Evolutionary conservation across 2,888 invertebrate genomes (phyloP).

Genomic region (Pharmacophagus antenor): DNA sequence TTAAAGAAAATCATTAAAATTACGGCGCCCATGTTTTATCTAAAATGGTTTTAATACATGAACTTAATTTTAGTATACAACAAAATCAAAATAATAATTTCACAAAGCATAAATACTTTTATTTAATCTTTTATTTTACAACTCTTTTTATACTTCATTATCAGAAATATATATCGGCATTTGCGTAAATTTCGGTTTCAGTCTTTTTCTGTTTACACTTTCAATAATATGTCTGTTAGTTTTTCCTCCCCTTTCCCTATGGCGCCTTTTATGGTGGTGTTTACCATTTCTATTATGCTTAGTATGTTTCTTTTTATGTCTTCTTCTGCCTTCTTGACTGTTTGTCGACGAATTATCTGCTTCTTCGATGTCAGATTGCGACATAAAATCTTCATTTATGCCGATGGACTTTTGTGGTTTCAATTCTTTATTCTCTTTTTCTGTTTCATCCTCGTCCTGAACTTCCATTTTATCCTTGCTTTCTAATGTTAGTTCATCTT

Average conservation of each 20-base stretch:
- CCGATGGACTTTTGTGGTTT: not conserved
- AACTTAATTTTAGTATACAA: not conserved
- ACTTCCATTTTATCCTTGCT: not conserved
- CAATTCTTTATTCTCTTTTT: not conserved
- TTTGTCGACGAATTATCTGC: not conserved
- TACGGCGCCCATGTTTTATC: too few relatives aligned
- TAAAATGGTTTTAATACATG: too few relatives aligned
- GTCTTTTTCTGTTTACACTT: slow-evolving; percentile 1
- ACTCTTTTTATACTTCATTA: slow-evolving; percentile 9
- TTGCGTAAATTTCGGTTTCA: slow-evolving; percentile 1
- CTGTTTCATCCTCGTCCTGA: not conserved
- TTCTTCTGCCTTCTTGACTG: slow-evolving; percentile 5
- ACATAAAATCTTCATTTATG: not conserved
- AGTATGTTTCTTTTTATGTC: not conserved
- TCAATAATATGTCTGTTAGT: not conserved
- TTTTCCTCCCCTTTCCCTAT: not conserved
- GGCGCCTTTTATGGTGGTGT: not conserved
- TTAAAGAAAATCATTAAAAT: not conserved
- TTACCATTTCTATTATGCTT: slow-evolving; percentile 6
- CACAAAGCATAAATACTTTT: not conserved
- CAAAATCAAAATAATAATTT: not conserved
- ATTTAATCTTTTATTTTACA: not conserved
- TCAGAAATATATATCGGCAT: not conserved
- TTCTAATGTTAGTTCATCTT: not conserved
- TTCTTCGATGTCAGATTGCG: not conserved